Base-by-base conservation (phyloP, 1,140 invertebrate genomes). In the Sarcophaga bullata region DNA sequence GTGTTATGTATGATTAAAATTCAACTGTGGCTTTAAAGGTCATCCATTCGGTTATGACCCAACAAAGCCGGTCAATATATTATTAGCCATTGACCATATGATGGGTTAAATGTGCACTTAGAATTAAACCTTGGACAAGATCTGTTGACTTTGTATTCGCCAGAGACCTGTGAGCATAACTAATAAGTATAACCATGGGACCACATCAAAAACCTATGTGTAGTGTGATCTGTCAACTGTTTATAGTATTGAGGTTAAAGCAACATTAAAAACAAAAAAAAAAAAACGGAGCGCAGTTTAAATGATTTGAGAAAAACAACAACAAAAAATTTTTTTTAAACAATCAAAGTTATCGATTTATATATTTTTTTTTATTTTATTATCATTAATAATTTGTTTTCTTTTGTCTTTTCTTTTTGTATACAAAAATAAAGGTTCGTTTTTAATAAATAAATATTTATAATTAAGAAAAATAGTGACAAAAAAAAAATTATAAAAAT, bases 331-430 rank as follows among this genome's bases (percentile, higher is more conserved):
- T 68, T 68, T 68, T 68, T 58, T n/a, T 13, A n/a, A 17, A 68
- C 62, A 68, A 68, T 25, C 17, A 68, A 68, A 68, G 62, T 68
- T 68, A 68, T 68, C 19, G 62, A 68, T 68, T 68, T 58, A n/a
- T 58, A 58, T 58, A n/a, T 37, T 2, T 37, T 37, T 37, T 37
- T 37, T 37, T 37, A n/a, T 68, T 68, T 68, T 68, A 68, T 68
- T 68, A 25, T 68, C 19, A 9, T 68, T 68, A 68, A 58, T 58
- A 58, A 58, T 58, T 58, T 58, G 15, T 58, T 68, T 19, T 68
- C 19, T 8, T 68, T 37, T 37, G 25, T 19, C 4, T 19, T 19
- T 68, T 68, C 5, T 68, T 19, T 19, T 19, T 19, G 19, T 68
- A n/a, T 68, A 68, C 62, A 68, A 68, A 68, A 68, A 68, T 19